phyloP scores from a whole-genome alignment of 2,888 invertebrate genomes.

The Cataglyphis cursor region DNA sequence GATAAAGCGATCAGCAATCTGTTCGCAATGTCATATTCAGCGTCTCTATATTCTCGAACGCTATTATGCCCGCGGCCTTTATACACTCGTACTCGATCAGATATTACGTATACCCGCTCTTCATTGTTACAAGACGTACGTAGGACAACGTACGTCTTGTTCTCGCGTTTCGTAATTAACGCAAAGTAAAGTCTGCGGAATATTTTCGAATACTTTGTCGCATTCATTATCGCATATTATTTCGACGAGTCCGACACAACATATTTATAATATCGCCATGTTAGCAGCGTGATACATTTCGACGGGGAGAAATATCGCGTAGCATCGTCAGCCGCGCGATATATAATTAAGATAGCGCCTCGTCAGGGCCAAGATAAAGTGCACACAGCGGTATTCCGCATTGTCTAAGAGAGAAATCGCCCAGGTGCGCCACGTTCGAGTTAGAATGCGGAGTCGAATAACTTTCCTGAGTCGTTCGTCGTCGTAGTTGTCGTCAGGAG shows the following conservation, averaged over 20 bases:
- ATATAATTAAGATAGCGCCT: slow-evolving; percentile 75
- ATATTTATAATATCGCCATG: slow-evolving; percentile 34
- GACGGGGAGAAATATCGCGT: slow-evolving; percentile 48
- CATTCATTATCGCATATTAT: neutral
- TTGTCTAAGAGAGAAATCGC: slow-evolving; percentile 56
- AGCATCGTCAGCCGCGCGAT: slow-evolving; percentile 64
- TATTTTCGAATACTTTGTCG: slow-evolving; percentile 15
- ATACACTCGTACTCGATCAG: slow-evolving; percentile 27
- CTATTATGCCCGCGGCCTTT: slow-evolving; percentile 41
- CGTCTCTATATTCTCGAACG: slow-evolving; percentile 33
- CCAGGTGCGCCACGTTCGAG: slow-evolving; percentile 61
- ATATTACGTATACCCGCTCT: slow-evolving; percentile 22
- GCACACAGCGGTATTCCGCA: slow-evolving; percentile 53
- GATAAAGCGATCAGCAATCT: slow-evolving; percentile 47
- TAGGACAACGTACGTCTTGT: slow-evolving; percentile 33
- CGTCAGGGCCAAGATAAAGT: slow-evolving; percentile 71
- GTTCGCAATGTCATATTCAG: slow-evolving; percentile 31
- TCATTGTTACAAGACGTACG: slow-evolving; percentile 20
- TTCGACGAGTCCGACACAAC: slow-evolving; percentile 10
- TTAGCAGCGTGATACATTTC: slow-evolving; percentile 15
- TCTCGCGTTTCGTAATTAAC: slow-evolving; percentile 39
- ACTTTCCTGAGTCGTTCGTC: slow-evolving; percentile 45
- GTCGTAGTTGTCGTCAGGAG: slow-evolving; percentile 29
- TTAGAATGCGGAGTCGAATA: slow-evolving; percentile 20
- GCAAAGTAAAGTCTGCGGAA: neutral